Base-by-base conservation (phyloP, 2,888 invertebrate species). In the Eupeodes latifasciatus region DNA sequence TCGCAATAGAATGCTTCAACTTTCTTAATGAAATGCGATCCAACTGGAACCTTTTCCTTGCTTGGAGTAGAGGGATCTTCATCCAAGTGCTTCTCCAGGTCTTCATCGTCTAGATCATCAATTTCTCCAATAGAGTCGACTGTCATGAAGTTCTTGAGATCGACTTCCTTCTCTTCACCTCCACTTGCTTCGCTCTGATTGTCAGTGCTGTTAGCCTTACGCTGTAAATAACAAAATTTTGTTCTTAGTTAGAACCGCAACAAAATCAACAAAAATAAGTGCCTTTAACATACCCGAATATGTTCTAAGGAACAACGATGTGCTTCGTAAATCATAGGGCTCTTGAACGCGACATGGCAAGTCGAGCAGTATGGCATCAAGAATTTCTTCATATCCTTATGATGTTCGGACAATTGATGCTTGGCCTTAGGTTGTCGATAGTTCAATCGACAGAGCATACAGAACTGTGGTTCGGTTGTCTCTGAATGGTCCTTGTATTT, bases 91-190 rank as follows among this genome's bases (percentile, higher is more conserved):
- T 92, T 92, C 47, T 95, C 96, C 84, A 94, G 94, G 90, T 96
- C 96, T 87, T 95, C 95, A 36, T 94, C 94, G 76, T 95, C 95
- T 67, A 95, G 95, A 90, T 95, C 96, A 53, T 97, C 97, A 36
- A 96, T 96, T 93, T 97, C 97, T 9, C 97, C 97, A 47, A 97
- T 97, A 4, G 97, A 97, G 93, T 98, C 97, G n/a, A 98, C 95
- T 0, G 97, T 97, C 75, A 85, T 75, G 40, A 88, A 88, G 53
- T 88, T 85, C 90, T 97, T 97, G 89, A 97, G 94, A 94, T 97
- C 96, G 5, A 96, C 95, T 92, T 96, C 96, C 93, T 96, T 96
- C 89, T 90, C 90, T 90, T 96, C 96, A 90, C 96, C 96, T 10
- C 94, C 94, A 34, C 96, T 96, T 84, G 95, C 95, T 77, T 95